Percentiles rank a stretch among this genome's conserved stretches.
phyloP scores from a whole-genome alignment of 2,888 invertebrate species.

The Hedychridium roseum region DNA sequence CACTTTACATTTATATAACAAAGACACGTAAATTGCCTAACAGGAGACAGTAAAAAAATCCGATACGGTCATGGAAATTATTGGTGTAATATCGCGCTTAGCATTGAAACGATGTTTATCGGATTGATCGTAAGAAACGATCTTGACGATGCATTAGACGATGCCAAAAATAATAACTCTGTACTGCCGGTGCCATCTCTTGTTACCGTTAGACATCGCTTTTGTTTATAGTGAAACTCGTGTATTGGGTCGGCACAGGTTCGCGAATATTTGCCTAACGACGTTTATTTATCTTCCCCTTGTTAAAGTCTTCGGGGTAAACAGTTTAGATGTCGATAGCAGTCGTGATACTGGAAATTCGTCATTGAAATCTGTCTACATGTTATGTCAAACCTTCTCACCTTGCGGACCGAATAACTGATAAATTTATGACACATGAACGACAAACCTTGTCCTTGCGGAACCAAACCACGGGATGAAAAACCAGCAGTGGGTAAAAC shows the following conservation, averaged over 20 bases:
- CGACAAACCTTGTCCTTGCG: too few species aligned
- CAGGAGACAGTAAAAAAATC: too few species aligned
- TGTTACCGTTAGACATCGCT: constrained; percentile 24
- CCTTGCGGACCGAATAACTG: not conserved
- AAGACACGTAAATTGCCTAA: too few species aligned
- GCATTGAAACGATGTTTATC: too few species aligned
- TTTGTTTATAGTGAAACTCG: constrained; percentile 24
- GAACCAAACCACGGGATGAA: not conserved
- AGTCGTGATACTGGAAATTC: not conserved
- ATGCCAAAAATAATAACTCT: constrained; percentile 32
- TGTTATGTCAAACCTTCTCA: not conserved
- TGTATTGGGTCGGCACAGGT: constrained; percentile 20
- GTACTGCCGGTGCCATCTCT: constrained; percentile 29
- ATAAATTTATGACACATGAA: not conserved
- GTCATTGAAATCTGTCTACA: too few species aligned
- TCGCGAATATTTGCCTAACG: constrained; percentile 26
- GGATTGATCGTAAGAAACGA: too few species aligned
- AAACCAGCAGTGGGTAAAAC: constrained; percentile 9
- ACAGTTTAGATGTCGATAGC: not conserved
- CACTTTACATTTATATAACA: too few species aligned
- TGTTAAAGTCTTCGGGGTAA: constrained; percentile 19
- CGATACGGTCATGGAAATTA: too few species aligned
- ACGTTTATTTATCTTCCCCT: constrained; percentile 24
- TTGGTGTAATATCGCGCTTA: too few species aligned
- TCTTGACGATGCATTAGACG: too few species aligned